Conservation (phyloP, 1,140 invertebrate genomes). For the Drosophila kohkoa region DNA sequence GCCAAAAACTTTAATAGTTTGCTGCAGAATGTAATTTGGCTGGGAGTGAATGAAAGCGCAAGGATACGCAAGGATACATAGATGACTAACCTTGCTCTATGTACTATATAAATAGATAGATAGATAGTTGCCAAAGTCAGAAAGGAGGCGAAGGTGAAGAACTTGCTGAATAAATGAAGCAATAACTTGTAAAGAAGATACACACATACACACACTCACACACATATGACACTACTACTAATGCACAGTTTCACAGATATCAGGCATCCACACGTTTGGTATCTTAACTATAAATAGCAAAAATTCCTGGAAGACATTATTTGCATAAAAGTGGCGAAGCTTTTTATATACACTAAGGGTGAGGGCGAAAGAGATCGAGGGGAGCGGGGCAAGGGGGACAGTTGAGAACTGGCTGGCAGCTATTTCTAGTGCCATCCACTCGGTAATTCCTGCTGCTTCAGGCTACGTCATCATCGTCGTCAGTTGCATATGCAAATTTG, state of each 20-base stretch:
- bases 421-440: conserved; percentile 51
- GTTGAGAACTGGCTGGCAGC: conserved; percentile 51
- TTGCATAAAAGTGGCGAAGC: conserved; percentile 82
- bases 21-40: conserved; percentile 72
- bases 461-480: conserved; percentile 69
- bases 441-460: conserved; percentile 60
- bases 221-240: conserved; percentile 39
- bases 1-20: conserved; percentile 72
- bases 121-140: background rate
- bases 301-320: conserved; percentile 83
- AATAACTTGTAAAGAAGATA: conserved; percentile 68
- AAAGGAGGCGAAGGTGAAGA: conserved; percentile 36
- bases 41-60: conserved; percentile 20
- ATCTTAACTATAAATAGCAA: conserved; percentile 83
- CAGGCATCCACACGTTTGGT: conserved; percentile 79
- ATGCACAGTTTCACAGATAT: conserved; percentile 71
- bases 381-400: background rate
- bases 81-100: conserved; percentile 1
- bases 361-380: background rate
- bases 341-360: conserved; percentile 43
- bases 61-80: background rate
- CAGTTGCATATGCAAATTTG: conserved; percentile 81
- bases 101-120: background rate
- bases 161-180: conserved; percentile 73
- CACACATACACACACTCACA: conserved; percentile 15